Evolutionary conservation across 2,888 invertebrate genomes (phyloP).

Genomic region (Himalopsyche japonica): DNA sequence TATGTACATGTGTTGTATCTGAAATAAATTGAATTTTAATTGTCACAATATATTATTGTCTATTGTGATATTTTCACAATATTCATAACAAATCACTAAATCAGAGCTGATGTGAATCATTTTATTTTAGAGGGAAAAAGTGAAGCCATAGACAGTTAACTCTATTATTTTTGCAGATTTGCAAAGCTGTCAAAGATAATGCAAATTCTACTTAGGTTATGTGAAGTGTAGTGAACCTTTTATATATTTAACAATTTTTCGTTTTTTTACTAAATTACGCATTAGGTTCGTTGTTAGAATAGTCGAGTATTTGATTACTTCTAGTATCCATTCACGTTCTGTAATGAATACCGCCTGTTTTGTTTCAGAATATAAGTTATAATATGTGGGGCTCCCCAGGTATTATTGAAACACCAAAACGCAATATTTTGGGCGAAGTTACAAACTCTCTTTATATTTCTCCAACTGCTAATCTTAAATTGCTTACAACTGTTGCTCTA

Average conservation of each 20-base stretch:
- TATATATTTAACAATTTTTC: background rate
- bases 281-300: background rate
- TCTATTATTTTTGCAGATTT: background rate
- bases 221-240: background rate
- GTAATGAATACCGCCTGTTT: background rate
- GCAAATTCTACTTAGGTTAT: background rate
- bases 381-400: constrained; percentile 42
- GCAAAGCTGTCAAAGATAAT: constrained; percentile 10
- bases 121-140: constrained; percentile 4
- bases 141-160: background rate
- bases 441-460: constrained; percentile 63
- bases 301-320: background rate
- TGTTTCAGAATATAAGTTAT: background rate
- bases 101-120: background rate
- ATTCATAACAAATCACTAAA: background rate
- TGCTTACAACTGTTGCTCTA: constrained; percentile 67
- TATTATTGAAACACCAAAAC: constrained; percentile 59
- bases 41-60: background rate
- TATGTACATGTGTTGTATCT: background rate
- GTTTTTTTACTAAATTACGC: background rate
- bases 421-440: constrained; percentile 60
- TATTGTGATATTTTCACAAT: background rate
- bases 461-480: constrained; percentile 69
- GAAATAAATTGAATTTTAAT: background rate
- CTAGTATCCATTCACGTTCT: background rate